Evolutionary conservation across 2,888 invertebrate species (phyloP).

Genomic region (Diarsia rubi): DNA sequence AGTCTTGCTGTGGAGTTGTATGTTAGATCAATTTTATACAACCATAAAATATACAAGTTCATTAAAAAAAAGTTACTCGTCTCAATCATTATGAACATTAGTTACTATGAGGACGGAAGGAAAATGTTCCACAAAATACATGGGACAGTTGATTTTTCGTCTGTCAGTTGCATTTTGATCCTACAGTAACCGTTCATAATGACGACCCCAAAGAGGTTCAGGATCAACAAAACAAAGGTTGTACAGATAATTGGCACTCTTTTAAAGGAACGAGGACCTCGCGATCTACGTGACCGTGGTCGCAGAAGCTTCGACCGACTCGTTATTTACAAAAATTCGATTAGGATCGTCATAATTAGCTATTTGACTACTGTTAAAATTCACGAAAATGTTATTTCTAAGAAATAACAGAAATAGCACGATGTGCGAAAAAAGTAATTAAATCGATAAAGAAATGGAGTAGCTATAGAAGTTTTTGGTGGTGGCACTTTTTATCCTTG

Average conservation of each 20-base stretch:
- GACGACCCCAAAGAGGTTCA: background rate
- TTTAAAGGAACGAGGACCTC: background rate
- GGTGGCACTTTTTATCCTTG: too few relatives aligned
- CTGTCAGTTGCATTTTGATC: background rate
- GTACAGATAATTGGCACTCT: slow-evolving; percentile 46
- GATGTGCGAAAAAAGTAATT: too few relatives aligned
- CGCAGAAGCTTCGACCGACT: background rate
- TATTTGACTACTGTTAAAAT: too few relatives aligned
- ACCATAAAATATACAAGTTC: slow-evolving; percentile 29
- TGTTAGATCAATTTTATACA: slow-evolving; percentile 44
- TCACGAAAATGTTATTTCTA: too few relatives aligned
- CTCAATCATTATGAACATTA: background rate
- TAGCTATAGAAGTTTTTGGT: too few relatives aligned
- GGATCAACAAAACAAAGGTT: background rate
- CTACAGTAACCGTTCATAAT: background rate
- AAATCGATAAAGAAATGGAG: too few relatives aligned
- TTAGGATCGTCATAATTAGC: too few relatives aligned
- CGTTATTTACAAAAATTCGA: too few relatives aligned
- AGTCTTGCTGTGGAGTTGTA: slow-evolving; percentile 61
- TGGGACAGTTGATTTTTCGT: background rate
- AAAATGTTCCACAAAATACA: background rate
- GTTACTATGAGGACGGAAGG: background rate
- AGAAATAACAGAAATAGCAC: too few relatives aligned
- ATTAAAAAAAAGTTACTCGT: background rate
- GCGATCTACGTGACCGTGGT: background rate